phyloP scores from a whole-genome alignment of 2,797 vertebrate species.

The Siniperca scherzeri region DNA sequence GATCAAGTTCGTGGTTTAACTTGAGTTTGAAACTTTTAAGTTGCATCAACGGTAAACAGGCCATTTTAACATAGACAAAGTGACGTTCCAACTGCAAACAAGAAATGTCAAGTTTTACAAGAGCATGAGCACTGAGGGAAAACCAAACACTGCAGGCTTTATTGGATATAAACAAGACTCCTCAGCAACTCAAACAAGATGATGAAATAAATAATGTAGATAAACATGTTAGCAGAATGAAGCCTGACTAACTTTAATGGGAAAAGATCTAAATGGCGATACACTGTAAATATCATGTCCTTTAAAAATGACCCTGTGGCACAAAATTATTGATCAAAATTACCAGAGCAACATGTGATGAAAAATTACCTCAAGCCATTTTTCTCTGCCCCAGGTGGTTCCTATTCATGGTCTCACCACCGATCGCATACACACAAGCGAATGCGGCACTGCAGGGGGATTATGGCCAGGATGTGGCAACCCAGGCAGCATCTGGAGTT shows the following conservation, averaged over 20 bases:
- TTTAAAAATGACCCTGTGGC: conserved; percentile 19
- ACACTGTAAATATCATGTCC: conserved; percentile 46
- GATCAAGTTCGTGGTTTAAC: conserved; percentile 44
- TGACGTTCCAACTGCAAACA: conserved; percentile 52
- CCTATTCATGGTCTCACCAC: conserved; percentile 64
- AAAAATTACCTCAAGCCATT: conserved; percentile 68
- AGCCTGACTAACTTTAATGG: conserved; percentile 35
- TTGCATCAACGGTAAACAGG: conserved; percentile 39
- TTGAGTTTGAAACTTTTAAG: conserved; percentile 37
- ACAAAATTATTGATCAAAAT: conserved; percentile 48
- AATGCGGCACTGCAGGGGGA: conserved; percentile 59
- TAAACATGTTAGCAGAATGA: conserved; percentile 54
- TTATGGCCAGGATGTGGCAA: conserved; percentile 79
- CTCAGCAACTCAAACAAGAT: conserved; percentile 49
- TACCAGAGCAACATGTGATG: conserved; percentile 43
- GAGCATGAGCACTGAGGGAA: conserved; percentile 34
- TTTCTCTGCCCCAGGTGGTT: conserved; percentile 77
- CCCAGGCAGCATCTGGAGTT: conserved; percentile 75
- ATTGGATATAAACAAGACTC: conserved; percentile 65
- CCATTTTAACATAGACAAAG: conserved; percentile 46
- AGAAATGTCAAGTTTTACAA: conserved; percentile 44
- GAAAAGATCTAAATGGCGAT: conserved; percentile 39
- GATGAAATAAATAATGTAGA: conserved; percentile 60
- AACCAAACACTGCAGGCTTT: conserved; percentile 65
- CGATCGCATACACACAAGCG: conserved; percentile 27